Evolutionary conservation across 2,113 vertebrate species (phyloP).

Genomic region (Regulus satrapa): DNA sequence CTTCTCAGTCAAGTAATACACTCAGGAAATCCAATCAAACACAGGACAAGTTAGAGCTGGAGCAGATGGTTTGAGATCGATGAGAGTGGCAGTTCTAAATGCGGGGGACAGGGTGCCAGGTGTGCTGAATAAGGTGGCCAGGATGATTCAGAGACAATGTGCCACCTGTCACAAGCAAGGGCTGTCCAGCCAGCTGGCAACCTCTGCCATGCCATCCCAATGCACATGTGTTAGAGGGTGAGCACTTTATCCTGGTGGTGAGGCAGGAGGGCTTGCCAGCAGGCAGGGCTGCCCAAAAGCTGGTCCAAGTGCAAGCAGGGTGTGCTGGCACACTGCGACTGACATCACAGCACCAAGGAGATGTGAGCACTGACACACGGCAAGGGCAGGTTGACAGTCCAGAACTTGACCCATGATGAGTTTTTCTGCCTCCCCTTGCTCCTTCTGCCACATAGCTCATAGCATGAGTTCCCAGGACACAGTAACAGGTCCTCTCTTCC

Average conservation of each 20-base stretch:
- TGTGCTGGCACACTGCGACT: neutral
- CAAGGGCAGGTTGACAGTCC: neutral
- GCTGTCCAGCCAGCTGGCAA: slow-evolving; percentile 15
- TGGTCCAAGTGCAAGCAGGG: neutral
- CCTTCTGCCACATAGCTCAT: neutral
- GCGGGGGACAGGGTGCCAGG: neutral
- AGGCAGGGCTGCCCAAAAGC: neutral
- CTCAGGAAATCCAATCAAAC: neutral
- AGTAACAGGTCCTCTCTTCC: neutral
- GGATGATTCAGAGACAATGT: neutral
- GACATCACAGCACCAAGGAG: neutral
- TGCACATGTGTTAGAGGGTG: neutral
- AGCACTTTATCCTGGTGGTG: neutral
- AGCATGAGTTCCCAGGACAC: neutral
- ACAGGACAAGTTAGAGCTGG: neutral
- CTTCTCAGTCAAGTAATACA: neutral
- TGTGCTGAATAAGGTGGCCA: neutral
- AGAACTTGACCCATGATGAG: neutral
- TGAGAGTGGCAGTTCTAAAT: neutral
- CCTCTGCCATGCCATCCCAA: neutral
- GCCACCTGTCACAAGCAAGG: slow-evolving; percentile 5
- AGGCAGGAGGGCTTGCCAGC: neutral
- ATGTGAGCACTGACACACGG: neutral
- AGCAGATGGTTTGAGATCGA: neutral
- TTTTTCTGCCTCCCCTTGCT: neutral